Conservation (phyloP, 2,888 invertebrate species). For the Drosophila borealis region DNA sequence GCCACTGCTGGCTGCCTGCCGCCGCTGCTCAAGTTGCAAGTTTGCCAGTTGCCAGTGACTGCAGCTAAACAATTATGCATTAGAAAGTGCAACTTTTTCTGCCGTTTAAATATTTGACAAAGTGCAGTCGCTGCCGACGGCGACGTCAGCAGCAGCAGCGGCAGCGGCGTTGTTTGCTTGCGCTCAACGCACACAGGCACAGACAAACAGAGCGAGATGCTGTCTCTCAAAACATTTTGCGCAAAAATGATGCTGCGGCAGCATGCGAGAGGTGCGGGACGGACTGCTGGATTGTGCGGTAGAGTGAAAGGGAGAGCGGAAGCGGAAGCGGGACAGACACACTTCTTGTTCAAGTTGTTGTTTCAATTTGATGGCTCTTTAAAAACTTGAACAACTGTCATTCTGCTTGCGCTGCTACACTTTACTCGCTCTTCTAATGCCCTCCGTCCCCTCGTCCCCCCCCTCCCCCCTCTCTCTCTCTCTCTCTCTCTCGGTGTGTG, state of each 20-base stretch:
- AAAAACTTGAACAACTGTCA: slow-evolving; percentile 56
- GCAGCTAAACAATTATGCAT: slow-evolving; percentile 53
- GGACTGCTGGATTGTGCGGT: neutral
- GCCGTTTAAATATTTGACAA: slow-evolving; percentile 63
- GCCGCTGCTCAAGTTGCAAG: slow-evolving; percentile 7
- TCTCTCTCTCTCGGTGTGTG: neutral
- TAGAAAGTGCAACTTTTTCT: slow-evolving; percentile 39
- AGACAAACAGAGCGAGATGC: slow-evolving; percentile 16
- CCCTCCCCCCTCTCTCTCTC: no score
- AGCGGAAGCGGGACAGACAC: slow-evolving; percentile 5
- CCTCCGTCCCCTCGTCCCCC: neutral
- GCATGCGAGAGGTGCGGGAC: slow-evolving; percentile 2
- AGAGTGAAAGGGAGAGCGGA: neutral
- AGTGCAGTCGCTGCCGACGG: slow-evolving; percentile 8
- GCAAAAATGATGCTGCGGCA: slow-evolving; percentile 22
- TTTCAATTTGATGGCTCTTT: slow-evolving; percentile 53
- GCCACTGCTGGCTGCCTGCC: slow-evolving; percentile 1
- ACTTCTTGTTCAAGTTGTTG: slow-evolving; percentile 44
- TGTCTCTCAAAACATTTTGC: slow-evolving; percentile 42
- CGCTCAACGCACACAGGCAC: slow-evolving; percentile 8
- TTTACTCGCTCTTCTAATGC: neutral
- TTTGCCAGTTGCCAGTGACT: slow-evolving; percentile 10
- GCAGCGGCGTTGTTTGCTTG: slow-evolving; percentile 25
- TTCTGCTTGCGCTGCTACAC: slow-evolving; percentile 3
- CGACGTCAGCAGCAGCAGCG: slow-evolving; percentile 2